phyloP scores from a whole-genome alignment of 1,140 invertebrate genomes.

The silkworm (Bombyx mori) region ASM3026992v2 NC_085130.1:3144001-3144500 shows the following conservation, averaged over 20 bases:
- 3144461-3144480: too few species aligned
- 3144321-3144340: slow-evolving; percentile 1
- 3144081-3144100: neutral
- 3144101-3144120: slow-evolving; percentile 8
- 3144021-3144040: too few species aligned
- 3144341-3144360: neutral
- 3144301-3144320: slow-evolving; percentile 4
- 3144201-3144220: slow-evolving; percentile 5
- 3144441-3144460: neutral
- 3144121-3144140: slow-evolving; percentile 6
- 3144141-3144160: slow-evolving; percentile 6
- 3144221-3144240: slow-evolving; percentile 3
- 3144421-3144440: slow-evolving; percentile 1
- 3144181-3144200: neutral
- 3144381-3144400: slow-evolving; percentile 1
- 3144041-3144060: too few species aligned
- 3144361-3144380: slow-evolving; percentile 1
- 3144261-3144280: slow-evolving; percentile 5
- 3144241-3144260: slow-evolving; percentile 7
- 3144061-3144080: too few species aligned
- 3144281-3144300: slow-evolving; percentile 6
- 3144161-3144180: neutral
- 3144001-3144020: neutral
- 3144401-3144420: neutral
- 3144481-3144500: too few species aligned